Conservation (phyloP, 2,888 invertebrate species). For the Aphidoletes aphidimyza region DNA sequence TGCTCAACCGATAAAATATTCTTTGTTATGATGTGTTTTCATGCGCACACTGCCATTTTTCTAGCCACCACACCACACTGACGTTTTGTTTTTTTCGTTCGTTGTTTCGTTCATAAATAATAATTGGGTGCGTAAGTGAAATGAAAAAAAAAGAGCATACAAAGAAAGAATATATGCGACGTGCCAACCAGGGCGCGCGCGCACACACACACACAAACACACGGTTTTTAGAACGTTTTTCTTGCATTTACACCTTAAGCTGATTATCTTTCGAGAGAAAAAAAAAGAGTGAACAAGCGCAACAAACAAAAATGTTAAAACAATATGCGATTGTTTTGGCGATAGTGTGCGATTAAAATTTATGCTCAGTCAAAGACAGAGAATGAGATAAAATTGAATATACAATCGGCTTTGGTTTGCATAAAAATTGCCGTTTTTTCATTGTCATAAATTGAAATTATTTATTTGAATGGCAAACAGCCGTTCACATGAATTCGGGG, state of each 20-base stretch:
- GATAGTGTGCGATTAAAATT: constrained; percentile 33
- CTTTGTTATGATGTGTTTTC: constrained; percentile 43
- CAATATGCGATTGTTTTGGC: constrained; percentile 28
- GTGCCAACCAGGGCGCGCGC: background rate
- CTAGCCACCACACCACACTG: background rate
- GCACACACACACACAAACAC: background rate
- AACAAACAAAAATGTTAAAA: background rate
- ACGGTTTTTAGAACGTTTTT: constrained; percentile 33
- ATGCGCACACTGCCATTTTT: constrained; percentile 4
- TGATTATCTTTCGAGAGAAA: background rate
- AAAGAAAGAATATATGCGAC: background rate
- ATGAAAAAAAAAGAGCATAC: background rate
- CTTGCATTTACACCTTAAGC: constrained; percentile 38
- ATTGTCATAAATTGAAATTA: constrained; percentile 2
- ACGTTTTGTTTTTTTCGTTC: too few species aligned
- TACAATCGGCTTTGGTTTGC: background rate
- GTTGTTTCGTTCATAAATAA: constrained; percentile 25
- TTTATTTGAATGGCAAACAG: background rate
- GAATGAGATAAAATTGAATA: constrained; percentile 25
- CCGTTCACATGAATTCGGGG: too few species aligned
- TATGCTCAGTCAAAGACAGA: constrained; percentile 27
- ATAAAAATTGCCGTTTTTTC: background rate
- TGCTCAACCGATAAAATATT: constrained; percentile 47
- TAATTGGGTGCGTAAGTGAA: constrained; percentile 43
- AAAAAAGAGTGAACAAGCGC: background rate